Percentiles rank a stretch among this genome's conserved stretches.
phyloP scores from a whole-genome alignment of 2,113 vertebrate species.

The Turnix velox region DNA sequence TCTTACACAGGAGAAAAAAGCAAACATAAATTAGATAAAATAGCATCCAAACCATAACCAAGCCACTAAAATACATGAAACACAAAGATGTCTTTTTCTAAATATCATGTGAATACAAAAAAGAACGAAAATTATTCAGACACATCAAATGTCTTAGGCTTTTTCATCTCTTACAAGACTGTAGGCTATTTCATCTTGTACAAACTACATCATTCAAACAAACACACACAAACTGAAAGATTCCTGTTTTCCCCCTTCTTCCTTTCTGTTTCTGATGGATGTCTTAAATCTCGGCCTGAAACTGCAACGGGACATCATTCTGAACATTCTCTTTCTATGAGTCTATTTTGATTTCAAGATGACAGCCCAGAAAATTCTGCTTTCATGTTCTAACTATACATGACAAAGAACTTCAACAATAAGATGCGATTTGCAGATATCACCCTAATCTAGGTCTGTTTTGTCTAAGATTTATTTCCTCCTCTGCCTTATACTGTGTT shows the following conservation, averaged over 20 bases:
- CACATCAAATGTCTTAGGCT: background rate
- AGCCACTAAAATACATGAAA: background rate
- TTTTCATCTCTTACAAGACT: background rate
- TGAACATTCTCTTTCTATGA: slow-evolving; percentile 24
- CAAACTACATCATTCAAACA: background rate
- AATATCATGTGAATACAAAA: background rate
- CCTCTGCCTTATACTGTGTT: background rate
- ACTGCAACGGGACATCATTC: slow-evolving; percentile 45
- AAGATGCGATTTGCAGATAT: background rate
- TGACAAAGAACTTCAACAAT: background rate
- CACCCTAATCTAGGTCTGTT: background rate
- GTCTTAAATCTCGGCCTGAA: slow-evolving; percentile 23
- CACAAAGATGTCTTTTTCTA: background rate
- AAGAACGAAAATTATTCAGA: background rate
- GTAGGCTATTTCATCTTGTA: background rate
- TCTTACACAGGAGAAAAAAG: background rate
- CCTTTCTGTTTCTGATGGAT: background rate
- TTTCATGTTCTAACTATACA: background rate
- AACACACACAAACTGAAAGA: background rate
- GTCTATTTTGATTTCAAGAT: slow-evolving; percentile 38
- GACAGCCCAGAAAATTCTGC: slow-evolving; percentile 7
- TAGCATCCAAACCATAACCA: background rate
- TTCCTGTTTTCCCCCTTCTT: background rate
- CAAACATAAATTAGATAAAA: background rate
- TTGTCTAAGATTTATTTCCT: background rate